These are phyloP conservation scores for Orius insidiosus DNA, from an alignment of 1,140 invertebrate genomes.

Conservation along the genomic window DNA sequence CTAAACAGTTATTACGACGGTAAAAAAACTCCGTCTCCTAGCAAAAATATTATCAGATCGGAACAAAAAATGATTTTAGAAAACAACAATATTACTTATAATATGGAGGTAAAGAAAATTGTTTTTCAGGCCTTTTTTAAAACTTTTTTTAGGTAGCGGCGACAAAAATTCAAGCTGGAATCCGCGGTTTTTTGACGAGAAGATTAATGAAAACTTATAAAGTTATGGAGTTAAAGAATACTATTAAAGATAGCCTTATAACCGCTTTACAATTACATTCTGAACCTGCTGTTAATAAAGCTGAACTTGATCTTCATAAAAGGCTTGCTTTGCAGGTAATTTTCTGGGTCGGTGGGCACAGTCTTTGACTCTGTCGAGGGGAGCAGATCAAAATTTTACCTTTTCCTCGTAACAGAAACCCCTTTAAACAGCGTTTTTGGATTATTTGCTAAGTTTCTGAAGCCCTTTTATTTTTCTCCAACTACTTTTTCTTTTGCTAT, in stretches of 20 bases:
- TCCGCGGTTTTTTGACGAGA: constrained; percentile 11
- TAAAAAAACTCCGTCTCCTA: background rate
- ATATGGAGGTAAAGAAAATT: background rate
- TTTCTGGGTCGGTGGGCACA: too few species aligned
- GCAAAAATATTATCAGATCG: background rate
- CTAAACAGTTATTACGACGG: background rate
- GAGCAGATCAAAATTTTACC: too few species aligned
- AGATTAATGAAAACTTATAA: constrained; percentile 13
- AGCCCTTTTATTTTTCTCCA: too few species aligned
- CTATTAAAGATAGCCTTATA: constrained; percentile 12
- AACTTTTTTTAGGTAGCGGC: constrained; percentile 14
- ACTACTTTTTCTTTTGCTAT: too few species aligned
- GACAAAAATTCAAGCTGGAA: constrained; percentile 11
- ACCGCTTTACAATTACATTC: constrained; percentile 11
- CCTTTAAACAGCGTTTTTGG: too few species aligned
- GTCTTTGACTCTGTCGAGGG: too few species aligned
- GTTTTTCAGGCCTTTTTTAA: background rate
- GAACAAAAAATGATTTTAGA: background rate
- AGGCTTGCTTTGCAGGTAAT: constrained; percentile 11
- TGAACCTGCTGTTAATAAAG: constrained; percentile 7
- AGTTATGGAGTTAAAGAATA: constrained; percentile 13
- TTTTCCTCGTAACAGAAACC: too few species aligned
- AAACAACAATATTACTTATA: constrained; percentile 1
- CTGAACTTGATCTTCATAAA: constrained; percentile 12
- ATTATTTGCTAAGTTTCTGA: too few species aligned